A percentile compares a stretch with the other conserved stretches of the same genome.
Evolutionary conservation across 1,140 invertebrate species (phyloP).

Genomic region (Tetraneura akinire): DNA sequence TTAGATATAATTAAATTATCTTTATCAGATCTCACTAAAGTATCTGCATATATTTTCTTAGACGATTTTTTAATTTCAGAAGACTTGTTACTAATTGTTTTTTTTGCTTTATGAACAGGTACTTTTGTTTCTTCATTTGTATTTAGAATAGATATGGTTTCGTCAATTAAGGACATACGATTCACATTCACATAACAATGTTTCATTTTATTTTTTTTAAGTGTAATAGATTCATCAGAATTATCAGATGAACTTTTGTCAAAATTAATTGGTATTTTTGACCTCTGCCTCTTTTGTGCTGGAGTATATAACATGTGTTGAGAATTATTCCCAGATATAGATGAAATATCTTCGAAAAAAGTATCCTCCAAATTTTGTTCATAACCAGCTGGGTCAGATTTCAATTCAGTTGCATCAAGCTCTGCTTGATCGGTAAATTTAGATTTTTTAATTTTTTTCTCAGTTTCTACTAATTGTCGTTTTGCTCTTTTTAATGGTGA

Average conservation of each 20-base stretch:
- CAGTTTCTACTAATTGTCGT: not conserved
- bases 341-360: not conserved
- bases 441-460: not conserved
- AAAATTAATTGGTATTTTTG: not conserved
- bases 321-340: not conserved
- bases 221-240: not conserved
- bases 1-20: not conserved
- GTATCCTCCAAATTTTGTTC: not conserved
- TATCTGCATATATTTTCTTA: not conserved
- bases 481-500: not conserved
- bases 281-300: not conserved
- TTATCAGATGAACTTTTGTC: not conserved
- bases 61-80: not conserved
- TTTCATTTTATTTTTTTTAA: not conserved
- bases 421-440: not conserved
- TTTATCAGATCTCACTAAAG: not conserved
- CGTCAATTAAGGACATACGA: not conserved
- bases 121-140: not conserved
- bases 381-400: not conserved
- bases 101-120: not conserved
- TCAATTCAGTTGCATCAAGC: not conserved
- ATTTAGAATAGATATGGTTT: not conserved
- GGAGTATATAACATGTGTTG: constrained; percentile 22
- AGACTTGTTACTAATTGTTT: not conserved
- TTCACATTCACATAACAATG: not conserved